A percentile compares a stretch with the other conserved stretches of the same genome.
Evolutionary conservation across 2,888 invertebrate genomes (phyloP).

Genomic region (Athrips mouffetella): DNA sequence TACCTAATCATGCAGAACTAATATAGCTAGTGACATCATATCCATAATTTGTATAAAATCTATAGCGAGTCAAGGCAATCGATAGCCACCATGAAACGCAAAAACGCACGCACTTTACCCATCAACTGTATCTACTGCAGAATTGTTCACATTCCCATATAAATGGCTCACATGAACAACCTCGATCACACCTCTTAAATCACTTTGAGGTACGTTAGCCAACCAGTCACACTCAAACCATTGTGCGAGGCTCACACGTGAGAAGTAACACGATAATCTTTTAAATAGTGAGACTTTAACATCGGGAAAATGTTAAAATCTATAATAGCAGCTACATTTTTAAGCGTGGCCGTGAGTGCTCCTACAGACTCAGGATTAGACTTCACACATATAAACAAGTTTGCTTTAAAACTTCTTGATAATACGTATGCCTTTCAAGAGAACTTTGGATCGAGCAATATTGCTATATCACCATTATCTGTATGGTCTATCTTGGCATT

Average conservation of each 20-base stretch:
- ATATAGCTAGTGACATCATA: background rate
- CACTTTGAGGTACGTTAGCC: conserved; percentile 40
- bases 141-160: conserved; percentile 17
- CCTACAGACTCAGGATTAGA: conserved; percentile 37
- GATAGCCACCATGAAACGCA: conserved; percentile 2
- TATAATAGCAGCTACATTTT: conserved; percentile 32
- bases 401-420: conserved; percentile 56
- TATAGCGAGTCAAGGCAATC: background rate
- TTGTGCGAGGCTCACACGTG: conserved; percentile 52
- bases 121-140: background rate
- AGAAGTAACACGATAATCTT: conserved; percentile 32
- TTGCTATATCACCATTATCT: conserved; percentile 62
- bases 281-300: conserved; percentile 39
- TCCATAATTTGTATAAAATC: background rate
- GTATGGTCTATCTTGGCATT: conserved; percentile 66
- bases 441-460: conserved; percentile 54
- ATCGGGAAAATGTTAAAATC: conserved; percentile 48
- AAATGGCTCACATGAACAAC: conserved; percentile 17
- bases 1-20: too few species aligned
- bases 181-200: conserved; percentile 15
- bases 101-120: background rate
- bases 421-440: conserved; percentile 60
- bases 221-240: conserved; percentile 56
- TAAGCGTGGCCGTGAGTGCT: conserved; percentile 44
- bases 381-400: conserved; percentile 54